Conservation (phyloP, 2,113 vertebrate species). For the Eptesicus fuscus region DNA sequence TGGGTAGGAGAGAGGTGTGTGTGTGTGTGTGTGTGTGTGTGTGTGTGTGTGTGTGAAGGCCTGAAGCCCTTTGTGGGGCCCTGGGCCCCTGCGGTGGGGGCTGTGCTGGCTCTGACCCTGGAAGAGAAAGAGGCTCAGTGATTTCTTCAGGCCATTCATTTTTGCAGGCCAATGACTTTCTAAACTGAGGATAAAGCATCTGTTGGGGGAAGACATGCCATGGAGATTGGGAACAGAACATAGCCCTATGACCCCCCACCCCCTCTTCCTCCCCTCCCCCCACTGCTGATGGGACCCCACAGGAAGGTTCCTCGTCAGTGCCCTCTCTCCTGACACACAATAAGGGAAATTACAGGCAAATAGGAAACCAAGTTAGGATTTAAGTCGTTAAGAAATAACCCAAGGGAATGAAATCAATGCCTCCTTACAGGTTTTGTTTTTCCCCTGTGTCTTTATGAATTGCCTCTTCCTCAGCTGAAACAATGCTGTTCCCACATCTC, state of each 20-base stretch:
- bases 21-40: background rate
- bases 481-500: background rate
- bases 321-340: background rate
- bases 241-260: background rate
- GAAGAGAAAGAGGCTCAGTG: conserved; percentile 4
- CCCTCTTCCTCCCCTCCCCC: background rate
- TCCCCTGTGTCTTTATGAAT: background rate
- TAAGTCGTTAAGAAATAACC: background rate
- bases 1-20: background rate
- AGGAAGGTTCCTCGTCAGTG: background rate
- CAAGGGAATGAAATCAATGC: background rate
- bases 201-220: conserved; percentile 13
- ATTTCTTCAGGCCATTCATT: conserved; percentile 42
- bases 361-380: background rate
- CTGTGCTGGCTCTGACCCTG: background rate
- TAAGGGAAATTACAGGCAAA: background rate
- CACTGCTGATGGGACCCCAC: background rate
- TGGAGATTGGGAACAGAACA: conserved; percentile 52
- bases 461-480: background rate
- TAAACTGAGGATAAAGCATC: background rate
- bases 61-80: conserved; percentile 7
- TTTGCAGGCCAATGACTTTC: conserved; percentile 32
- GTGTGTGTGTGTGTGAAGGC: background rate
- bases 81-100: background rate
- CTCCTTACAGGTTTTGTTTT: background rate